These are phyloP conservation scores for Morpho deidamia DNA, from an alignment of 2,888 invertebrate genomes.

Conservation along the genomic window DNA sequence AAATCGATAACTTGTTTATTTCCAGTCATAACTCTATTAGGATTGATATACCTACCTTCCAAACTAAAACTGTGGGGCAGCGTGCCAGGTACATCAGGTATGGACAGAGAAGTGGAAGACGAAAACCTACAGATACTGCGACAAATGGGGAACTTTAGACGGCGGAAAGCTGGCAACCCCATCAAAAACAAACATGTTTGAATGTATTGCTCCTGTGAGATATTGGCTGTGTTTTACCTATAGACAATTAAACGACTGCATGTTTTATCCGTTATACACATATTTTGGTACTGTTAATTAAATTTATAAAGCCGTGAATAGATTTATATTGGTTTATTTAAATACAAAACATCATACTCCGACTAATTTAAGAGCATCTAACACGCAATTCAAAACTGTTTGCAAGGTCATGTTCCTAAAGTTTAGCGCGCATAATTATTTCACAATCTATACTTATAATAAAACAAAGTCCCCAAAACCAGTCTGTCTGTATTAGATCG, in stretches of 20 bases:
- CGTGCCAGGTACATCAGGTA: constrained; percentile 62
- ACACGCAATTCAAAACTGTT: too few species aligned
- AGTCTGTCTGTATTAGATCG: too few species aligned
- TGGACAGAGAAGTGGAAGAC: constrained; percentile 80
- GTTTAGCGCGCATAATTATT: too few species aligned
- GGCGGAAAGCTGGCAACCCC: constrained; percentile 64
- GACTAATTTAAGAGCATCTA: too few species aligned
- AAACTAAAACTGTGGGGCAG: constrained; percentile 83
- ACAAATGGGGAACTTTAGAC: constrained; percentile 81
- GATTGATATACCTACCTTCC: constrained; percentile 82
- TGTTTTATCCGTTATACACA: neutral
- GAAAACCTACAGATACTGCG: constrained; percentile 83
- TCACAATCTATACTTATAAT: too few species aligned
- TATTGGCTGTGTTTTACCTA: constrained; percentile 12
- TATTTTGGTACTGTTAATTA: neutral
- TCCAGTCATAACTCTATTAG: constrained; percentile 83
- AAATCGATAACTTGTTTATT: constrained; percentile 18
- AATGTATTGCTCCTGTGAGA: constrained; percentile 24
- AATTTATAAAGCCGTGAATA: too few species aligned
- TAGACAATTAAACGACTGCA: neutral
- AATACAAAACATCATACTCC: too few species aligned
- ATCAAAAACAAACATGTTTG: constrained; percentile 64
- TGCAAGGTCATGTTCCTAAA: too few species aligned
- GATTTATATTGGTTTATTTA: too few species aligned
- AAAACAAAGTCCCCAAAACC: too few species aligned